Evolutionary conservation across 1,140 invertebrate genomes (phyloP).

Genomic region (Diploscapter pachys): DNA sequence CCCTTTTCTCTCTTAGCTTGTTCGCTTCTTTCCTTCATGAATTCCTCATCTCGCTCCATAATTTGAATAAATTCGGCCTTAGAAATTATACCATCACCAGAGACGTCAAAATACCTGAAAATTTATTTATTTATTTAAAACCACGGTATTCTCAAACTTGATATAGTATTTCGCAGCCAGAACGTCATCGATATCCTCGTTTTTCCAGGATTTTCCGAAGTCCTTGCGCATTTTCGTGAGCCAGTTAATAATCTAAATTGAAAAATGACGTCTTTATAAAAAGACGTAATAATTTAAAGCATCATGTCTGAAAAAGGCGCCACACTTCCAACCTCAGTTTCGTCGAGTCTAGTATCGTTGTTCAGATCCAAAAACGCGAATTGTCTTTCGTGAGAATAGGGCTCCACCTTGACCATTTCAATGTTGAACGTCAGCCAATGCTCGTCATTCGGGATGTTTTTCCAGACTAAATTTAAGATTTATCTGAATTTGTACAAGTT

Average conservation of each 20-base stretch:
- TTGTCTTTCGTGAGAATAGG: slow-evolving; percentile 47
- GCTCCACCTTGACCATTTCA: slow-evolving; percentile 51
- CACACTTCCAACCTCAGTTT: slow-evolving; percentile 44
- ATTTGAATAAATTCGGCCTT: slow-evolving; percentile 43
- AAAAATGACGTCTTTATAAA: slow-evolving; percentile 36
- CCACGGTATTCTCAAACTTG: slow-evolving; percentile 34
- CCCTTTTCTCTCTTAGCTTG: slow-evolving; percentile 25
- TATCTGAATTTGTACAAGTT: slow-evolving; percentile 15
- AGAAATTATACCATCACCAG: slow-evolving; percentile 44
- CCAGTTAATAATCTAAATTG: slow-evolving; percentile 30
- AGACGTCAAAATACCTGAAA: slow-evolving; percentile 53
- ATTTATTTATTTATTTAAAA: background rate
- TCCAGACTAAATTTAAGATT: slow-evolving; percentile 48
- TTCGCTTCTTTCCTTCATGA: slow-evolving; percentile 41
- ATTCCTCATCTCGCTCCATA: slow-evolving; percentile 46
- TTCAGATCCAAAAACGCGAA: slow-evolving; percentile 54
- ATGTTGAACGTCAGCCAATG: slow-evolving; percentile 55
- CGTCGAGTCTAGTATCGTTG: slow-evolving; percentile 39
- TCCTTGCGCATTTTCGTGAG: slow-evolving; percentile 50
- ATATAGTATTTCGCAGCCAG: slow-evolving; percentile 54
- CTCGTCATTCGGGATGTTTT: slow-evolving; percentile 55
- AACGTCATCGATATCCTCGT: slow-evolving; percentile 56
- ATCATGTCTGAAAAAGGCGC: background rate
- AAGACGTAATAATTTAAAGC: slow-evolving; percentile 17
- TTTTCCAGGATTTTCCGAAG: slow-evolving; percentile 55